phyloP scores from a whole-genome alignment of 1,140 invertebrate genomes.

The Zaprionus inermis region DNA sequence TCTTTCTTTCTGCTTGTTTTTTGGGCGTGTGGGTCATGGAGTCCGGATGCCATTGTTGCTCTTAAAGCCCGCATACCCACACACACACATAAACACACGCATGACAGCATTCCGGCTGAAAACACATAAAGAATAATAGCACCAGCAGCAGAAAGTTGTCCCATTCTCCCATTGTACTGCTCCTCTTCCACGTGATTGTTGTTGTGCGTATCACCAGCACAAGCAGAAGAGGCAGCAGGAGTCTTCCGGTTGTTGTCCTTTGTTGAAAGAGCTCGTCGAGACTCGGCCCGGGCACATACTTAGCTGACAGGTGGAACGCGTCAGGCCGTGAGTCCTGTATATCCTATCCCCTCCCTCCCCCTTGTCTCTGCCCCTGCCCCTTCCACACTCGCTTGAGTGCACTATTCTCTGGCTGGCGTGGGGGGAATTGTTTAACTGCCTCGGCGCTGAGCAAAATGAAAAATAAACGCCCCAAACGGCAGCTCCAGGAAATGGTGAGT shows the following conservation, averaged over 20 bases:
- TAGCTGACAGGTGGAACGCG: constrained; percentile 52
- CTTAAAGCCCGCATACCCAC: constrained; percentile 43
- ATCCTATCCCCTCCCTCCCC: neutral
- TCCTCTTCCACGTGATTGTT: constrained; percentile 12
- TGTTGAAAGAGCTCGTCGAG: constrained; percentile 46
- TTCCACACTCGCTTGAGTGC: neutral
- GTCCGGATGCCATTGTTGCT: constrained; percentile 56
- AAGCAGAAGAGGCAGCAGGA: constrained; percentile 48
- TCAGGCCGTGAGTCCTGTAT: constrained; percentile 30
- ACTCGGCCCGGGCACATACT: constrained; percentile 32
- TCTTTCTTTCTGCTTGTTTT: constrained; percentile 9
- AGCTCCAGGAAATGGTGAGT: constrained; percentile 28
- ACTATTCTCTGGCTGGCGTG: neutral
- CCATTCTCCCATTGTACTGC: neutral
- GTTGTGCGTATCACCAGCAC: constrained; percentile 56
- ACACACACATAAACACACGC: neutral
- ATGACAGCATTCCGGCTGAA: constrained; percentile 39
- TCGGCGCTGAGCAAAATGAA: constrained; percentile 31
- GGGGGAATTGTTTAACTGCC: constrained; percentile 56
- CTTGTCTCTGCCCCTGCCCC: too few relatives aligned
- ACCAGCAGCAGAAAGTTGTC: constrained; percentile 28
- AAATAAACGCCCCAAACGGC: constrained; percentile 38
- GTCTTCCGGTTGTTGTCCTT: constrained; percentile 71
- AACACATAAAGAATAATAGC: constrained; percentile 74
- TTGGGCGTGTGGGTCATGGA: constrained; percentile 29